Conservation (phyloP, 1,140 invertebrate genomes). For the Papilio helenus region DNA sequence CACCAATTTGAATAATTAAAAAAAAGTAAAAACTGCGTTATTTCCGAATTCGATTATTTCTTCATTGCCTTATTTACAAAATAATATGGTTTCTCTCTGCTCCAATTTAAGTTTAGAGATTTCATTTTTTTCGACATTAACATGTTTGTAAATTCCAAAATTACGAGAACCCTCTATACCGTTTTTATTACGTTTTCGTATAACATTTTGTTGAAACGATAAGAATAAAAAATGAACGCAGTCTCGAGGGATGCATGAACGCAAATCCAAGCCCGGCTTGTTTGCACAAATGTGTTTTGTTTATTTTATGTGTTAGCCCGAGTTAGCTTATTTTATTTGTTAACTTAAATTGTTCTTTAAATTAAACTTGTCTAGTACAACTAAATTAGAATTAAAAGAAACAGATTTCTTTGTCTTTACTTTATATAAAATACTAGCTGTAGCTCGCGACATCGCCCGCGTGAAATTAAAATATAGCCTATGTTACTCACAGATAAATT, state of each 20-base stretch:
- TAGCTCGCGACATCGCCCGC: no score
- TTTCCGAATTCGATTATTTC: no score
- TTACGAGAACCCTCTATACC: background rate
- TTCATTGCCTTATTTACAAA: no score
- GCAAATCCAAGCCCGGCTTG: background rate
- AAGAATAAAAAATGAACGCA: slow-evolving; percentile 26
- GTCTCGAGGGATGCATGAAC: slow-evolving; percentile 29
- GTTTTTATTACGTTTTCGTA: slow-evolving; percentile 19
- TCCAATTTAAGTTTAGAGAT: background rate
- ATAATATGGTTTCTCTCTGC: no score
- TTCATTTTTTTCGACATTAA: background rate
- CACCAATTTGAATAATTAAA: background rate
- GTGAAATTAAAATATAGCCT: no score
- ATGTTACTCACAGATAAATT: no score
- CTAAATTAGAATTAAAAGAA: background rate
- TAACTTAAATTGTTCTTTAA: background rate
- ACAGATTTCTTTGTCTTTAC: no score
- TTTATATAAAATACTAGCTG: no score
- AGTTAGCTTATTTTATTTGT: slow-evolving; percentile 16
- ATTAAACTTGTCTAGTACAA: background rate
- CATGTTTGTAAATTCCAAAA: background rate
- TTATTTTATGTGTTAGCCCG: slow-evolving; percentile 17
- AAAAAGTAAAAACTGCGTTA: no score
- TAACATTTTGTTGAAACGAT: slow-evolving; percentile 22
- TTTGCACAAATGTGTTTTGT: slow-evolving; percentile 1